A percentile compares a stretch with the other conserved stretches of the same genome.
These are phyloP conservation scores for Pachyuromys duprasi DNA, from an alignment of 2,797 vertebrate genomes.

Conservation along the genomic window DNA sequence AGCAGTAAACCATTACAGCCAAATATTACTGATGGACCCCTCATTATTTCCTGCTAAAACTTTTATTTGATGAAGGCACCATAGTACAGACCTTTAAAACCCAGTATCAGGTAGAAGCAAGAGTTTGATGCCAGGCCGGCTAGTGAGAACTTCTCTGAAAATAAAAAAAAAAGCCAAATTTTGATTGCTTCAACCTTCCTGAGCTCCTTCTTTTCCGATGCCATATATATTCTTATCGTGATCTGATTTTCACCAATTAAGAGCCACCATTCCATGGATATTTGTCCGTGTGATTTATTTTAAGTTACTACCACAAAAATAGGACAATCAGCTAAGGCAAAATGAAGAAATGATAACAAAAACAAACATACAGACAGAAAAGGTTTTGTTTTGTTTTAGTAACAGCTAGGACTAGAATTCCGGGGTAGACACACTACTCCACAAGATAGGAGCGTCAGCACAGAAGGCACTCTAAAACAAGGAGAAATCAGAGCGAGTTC, in stretches of 20 bases:
- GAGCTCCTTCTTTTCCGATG: too few species aligned
- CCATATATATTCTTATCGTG: not conserved
- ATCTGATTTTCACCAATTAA: not conserved
- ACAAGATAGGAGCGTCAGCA: conserved; percentile 1
- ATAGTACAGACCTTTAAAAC: not conserved
- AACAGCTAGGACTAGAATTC: not conserved
- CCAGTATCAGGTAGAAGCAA: too few species aligned
- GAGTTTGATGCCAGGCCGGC: not conserved
- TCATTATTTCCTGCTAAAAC: not conserved
- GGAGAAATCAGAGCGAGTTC: not conserved
- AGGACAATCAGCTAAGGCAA: not conserved
- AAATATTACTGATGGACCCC: not conserved
- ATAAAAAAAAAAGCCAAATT: not conserved
- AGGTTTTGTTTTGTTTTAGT: not conserved
- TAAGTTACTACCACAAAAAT: not conserved
- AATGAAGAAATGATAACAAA: not conserved
- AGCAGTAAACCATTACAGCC: not conserved
- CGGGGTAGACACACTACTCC: not conserved
- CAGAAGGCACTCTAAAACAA: not conserved
- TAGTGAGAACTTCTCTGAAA: not conserved
- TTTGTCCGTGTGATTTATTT: not conserved
- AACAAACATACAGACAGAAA: not conserved
- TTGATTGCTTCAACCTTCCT: not conserved
- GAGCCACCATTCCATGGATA: not conserved
- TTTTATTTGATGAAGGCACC: not conserved